A percentile compares a stretch with the other conserved stretches of the same genome.
phyloP scores from a whole-genome alignment of 2,888 invertebrate genomes.

The Carabus problematicus region DNA sequence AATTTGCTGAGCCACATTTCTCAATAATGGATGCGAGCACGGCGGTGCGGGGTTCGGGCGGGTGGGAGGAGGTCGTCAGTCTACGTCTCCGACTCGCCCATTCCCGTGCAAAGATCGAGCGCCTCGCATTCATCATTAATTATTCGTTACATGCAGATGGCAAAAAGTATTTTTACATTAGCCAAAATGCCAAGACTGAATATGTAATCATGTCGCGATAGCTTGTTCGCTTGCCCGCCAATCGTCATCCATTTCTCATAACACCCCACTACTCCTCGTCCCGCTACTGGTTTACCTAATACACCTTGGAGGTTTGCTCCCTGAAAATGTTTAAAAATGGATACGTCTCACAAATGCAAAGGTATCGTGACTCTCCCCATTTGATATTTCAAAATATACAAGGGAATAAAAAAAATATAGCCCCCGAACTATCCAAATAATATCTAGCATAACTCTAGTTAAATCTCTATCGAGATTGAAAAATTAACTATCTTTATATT shows the following conservation, averaged over 20 bases:
- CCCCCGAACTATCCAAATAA: too few relatives aligned
- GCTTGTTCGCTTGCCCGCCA: constrained; percentile 18
- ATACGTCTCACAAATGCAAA: too few relatives aligned
- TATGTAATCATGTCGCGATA: constrained; percentile 46
- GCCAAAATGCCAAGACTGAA: constrained; percentile 47
- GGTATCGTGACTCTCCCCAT: too few relatives aligned
- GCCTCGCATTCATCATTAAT: constrained; percentile 45
- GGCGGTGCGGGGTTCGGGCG: constrained; percentile 38
- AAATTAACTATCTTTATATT: too few relatives aligned
- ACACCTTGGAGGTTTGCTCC: too few relatives aligned
- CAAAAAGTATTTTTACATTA: constrained; percentile 49
- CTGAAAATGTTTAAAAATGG: too few relatives aligned
- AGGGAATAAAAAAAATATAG: too few relatives aligned
- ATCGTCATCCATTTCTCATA: neutral
- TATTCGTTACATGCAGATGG: constrained; percentile 46
- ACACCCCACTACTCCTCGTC: neutral
- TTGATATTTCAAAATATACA: too few relatives aligned
- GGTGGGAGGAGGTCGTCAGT: constrained; percentile 17
- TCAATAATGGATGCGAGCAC: constrained; percentile 46
- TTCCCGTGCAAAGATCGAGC: neutral
- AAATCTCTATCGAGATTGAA: too few relatives aligned
- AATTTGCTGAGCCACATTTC: constrained; percentile 45
- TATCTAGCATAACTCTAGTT: too few relatives aligned
- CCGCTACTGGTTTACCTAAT: too few relatives aligned
- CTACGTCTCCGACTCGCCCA: constrained; percentile 5